These are phyloP conservation scores for Sinotaia quadrata DNA, from an alignment of 2,888 invertebrate genomes.

Conservation along the genomic window DNA sequence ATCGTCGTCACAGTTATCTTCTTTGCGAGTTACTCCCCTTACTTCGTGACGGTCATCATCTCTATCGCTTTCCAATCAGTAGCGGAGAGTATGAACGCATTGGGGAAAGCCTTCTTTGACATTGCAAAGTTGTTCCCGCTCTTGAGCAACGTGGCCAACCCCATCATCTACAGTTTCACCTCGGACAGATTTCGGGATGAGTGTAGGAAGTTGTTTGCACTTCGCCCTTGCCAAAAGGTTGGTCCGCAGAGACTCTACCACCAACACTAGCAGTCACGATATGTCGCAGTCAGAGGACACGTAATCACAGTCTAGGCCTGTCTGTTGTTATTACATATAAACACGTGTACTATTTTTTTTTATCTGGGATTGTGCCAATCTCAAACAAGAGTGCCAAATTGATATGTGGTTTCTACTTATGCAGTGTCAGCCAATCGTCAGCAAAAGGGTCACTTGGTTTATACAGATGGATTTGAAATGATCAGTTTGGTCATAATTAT, in stretches of 20 bases:
- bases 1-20: conserved; percentile 54
- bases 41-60: conserved; percentile 48
- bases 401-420: too few species aligned
- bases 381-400: too few species aligned
- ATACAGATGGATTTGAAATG: too few species aligned
- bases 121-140: conserved; percentile 51
- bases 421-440: too few species aligned
- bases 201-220: conserved; percentile 33
- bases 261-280: conserved; percentile 25
- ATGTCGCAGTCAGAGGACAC: conserved; percentile 32
- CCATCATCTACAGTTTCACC: conserved; percentile 61
- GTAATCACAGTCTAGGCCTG: neutral
- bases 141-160: conserved; percentile 59
- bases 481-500: too few species aligned
- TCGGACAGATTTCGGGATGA: conserved; percentile 53
- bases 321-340: too few species aligned
- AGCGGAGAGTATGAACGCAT: conserved; percentile 36
- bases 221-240: conserved; percentile 10
- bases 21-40: conserved; percentile 53
- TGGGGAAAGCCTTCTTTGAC: conserved; percentile 48
- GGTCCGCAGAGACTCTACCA: conserved; percentile 1
- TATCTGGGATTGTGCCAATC: too few species aligned
- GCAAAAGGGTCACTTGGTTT: too few species aligned
- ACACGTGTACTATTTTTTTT: too few species aligned
- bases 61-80: conserved; percentile 41